Evolutionary conservation across 1,140 invertebrate species (phyloP).

Genomic region (Teleopsis dalmanni): DNA sequence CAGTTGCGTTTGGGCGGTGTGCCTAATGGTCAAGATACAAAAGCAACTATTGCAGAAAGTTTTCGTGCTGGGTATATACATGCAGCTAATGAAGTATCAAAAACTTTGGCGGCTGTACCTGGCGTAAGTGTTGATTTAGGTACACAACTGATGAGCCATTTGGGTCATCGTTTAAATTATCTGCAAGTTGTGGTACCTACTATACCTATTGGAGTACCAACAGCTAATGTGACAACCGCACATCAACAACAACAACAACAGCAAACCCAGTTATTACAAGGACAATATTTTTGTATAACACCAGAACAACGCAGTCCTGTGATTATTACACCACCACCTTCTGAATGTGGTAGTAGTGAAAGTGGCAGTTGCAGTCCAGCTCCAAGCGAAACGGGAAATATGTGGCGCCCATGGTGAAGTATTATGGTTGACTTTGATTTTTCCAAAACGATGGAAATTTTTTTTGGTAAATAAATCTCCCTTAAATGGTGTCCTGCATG

Average conservation of each 20-base stretch:
- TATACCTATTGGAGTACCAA: conserved; percentile 13
- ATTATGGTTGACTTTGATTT: no score
- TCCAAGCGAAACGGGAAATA: conserved; percentile 32
- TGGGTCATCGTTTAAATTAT: conserved; percentile 71
- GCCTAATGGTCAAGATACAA: conserved; percentile 32
- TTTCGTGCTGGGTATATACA: conserved; percentile 74
- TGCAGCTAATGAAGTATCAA: conserved; percentile 64
- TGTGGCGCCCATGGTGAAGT: conserved; percentile 42
- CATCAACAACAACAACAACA: not conserved
- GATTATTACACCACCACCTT: conserved; percentile 36
- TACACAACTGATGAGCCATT: conserved; percentile 80
- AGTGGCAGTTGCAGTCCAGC: conserved; percentile 39
- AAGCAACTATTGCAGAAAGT: conserved; percentile 51
- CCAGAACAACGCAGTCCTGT: conserved; percentile 14
- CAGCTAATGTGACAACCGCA: no score
- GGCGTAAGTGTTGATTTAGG: conserved; percentile 78
- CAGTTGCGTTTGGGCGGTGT: conserved; percentile 43
- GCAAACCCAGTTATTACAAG: not conserved
- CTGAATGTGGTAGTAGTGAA: conserved; percentile 40
- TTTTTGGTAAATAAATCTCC: no score
- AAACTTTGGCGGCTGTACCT: conserved; percentile 74
- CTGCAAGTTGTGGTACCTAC: conserved; percentile 41
- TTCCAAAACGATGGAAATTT: no score
- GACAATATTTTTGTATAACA: not conserved
- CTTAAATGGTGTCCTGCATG: not conserved